phyloP scores from a whole-genome alignment of 2,888 invertebrate species.

The Drosophila meridionalis region DNA sequence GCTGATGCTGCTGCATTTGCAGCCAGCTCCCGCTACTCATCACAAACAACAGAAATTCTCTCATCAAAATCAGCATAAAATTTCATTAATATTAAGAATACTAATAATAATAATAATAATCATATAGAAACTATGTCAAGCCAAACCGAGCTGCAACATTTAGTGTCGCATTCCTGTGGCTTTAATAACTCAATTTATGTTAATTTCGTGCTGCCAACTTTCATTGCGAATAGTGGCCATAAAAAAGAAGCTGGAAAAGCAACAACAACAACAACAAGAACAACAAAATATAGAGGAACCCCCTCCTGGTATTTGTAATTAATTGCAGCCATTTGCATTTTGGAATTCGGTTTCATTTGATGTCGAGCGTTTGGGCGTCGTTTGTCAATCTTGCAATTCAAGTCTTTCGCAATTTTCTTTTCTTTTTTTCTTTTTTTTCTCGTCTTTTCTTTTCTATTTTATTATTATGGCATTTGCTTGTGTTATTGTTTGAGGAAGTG shows the following conservation, averaged over 20 bases:
- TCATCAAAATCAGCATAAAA: conserved; percentile 70
- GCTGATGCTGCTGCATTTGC: conserved; percentile 17
- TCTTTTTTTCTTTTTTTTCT: not conserved
- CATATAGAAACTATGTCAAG: conserved; percentile 58
- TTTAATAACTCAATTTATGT: conserved; percentile 71
- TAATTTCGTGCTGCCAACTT: conserved; percentile 50
- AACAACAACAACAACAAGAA: not conserved
- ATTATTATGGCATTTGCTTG: conserved; percentile 53
- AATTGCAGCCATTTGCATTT: conserved; percentile 57
- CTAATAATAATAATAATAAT: not conserved
- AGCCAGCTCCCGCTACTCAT: conserved; percentile 56
- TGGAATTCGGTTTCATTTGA: conserved; percentile 42
- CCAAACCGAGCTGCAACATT: conserved; percentile 34
- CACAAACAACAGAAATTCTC: conserved; percentile 49
- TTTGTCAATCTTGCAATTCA: conserved; percentile 37
- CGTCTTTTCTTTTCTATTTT: conserved; percentile 25
- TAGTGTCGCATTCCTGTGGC: conserved; percentile 62
- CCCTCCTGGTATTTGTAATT: conserved; percentile 37
- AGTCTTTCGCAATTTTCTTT: conserved; percentile 32
- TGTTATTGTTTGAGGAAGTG: conserved; percentile 67
- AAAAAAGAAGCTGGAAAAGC: conserved; percentile 19
- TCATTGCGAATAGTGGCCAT: conserved; percentile 51
- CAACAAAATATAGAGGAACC: conserved; percentile 1
- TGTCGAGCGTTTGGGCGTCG: conserved; percentile 9
- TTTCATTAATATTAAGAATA: conserved; percentile 35